Conservation (phyloP, 1,140 invertebrate species). For the Phymorhynchus buccinoides region DNA sequence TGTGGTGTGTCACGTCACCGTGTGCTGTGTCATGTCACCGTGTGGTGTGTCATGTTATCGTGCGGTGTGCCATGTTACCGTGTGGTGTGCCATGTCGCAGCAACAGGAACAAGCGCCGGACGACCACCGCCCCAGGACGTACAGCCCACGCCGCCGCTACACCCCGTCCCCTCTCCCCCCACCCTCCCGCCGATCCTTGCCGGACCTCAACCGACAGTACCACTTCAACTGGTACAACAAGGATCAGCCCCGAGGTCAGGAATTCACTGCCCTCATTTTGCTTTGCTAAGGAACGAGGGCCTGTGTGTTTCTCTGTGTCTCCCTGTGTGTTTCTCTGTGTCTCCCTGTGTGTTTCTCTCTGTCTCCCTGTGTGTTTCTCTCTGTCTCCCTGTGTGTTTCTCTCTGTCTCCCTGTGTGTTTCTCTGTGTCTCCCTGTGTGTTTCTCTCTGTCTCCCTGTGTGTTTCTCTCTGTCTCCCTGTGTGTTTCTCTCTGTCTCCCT, state of each 20-base stretch:
- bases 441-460: too few relatives aligned
- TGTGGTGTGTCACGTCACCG: too few relatives aligned
- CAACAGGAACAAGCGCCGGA: constrained; percentile 63
- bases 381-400: too few relatives aligned
- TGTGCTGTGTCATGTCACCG: too few relatives aligned
- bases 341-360: too few relatives aligned
- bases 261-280: too few relatives aligned
- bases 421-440: too few relatives aligned
- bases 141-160: constrained; percentile 58
- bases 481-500: too few relatives aligned
- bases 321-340: not conserved
- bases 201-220: constrained; percentile 57
- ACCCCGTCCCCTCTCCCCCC: constrained; percentile 60
- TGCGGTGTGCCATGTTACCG: not conserved
- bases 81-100: constrained; percentile 24
- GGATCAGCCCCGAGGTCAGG: constrained; percentile 30
- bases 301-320: not conserved
- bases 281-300: too few relatives aligned
- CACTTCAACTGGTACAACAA: constrained; percentile 47
- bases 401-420: too few relatives aligned
- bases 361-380: too few relatives aligned
- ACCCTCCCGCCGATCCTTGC: constrained; percentile 60
- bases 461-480: too few relatives aligned
- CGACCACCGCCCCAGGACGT: constrained; percentile 56
- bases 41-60: not conserved